Percentiles rank a stretch among this genome's conserved stretches.
phyloP scores from a whole-genome alignment of 2,113 vertebrate species.

The Megalops atlanticus region DNA sequence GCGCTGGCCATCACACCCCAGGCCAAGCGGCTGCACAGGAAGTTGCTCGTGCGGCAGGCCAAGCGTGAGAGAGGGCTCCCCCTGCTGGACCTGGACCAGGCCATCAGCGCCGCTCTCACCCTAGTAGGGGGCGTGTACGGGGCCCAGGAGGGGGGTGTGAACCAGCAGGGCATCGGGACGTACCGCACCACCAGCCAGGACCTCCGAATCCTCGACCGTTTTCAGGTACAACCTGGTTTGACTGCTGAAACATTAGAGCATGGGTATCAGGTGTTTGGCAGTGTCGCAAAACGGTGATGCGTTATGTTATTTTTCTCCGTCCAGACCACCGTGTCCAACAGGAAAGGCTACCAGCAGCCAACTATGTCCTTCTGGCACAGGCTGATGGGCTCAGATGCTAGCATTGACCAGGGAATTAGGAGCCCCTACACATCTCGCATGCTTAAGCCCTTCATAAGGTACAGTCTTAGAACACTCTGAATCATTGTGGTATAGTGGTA shows the following conservation, averaged over 20 bases:
- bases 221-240: conserved; percentile 78
- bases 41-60: conserved; percentile 86
- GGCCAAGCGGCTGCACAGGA: conserved; percentile 84
- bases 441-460: conserved; percentile 95
- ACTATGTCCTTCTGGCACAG: conserved; percentile 85
- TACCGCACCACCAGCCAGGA: conserved; percentile 85
- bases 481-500: no score
- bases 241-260: no score
- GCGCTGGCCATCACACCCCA: conserved; percentile 85
- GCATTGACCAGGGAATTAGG: conserved; percentile 82
- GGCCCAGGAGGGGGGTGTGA: conserved; percentile 66
- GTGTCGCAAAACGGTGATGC: not conserved
- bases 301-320: conserved; percentile 25
- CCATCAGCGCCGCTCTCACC: conserved; percentile 82
- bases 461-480: no score
- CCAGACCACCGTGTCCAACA: conserved; percentile 74
- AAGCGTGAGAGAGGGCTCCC: conserved; percentile 88
- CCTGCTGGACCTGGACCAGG: conserved; percentile 87
- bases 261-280: not conserved
- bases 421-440: conserved; percentile 94
- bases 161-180: conserved; percentile 59
- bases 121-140: conserved; percentile 88
- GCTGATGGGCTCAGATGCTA: conserved; percentile 84
- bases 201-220: conserved; percentile 91
- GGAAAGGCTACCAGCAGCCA: conserved; percentile 72